Evolutionary conservation across 2,888 invertebrate genomes (phyloP), one percentile per base, ranked within the genome.

Genomic region (Griposia aprilina): DNA sequence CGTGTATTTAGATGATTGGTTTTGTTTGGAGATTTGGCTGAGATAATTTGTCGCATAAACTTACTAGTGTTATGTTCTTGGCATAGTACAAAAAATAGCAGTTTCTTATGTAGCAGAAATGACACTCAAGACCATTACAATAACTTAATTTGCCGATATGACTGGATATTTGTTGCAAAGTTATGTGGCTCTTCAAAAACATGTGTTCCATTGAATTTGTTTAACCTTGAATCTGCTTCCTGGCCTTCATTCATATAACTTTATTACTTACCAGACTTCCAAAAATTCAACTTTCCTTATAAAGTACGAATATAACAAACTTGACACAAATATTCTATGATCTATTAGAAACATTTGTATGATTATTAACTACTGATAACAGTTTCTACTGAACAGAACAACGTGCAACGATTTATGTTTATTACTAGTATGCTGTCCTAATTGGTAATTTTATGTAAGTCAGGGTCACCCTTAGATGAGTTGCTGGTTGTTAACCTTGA

Each of bases 381-480:
- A 69, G 48, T 71, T 30, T 57, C 65, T 17, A 66, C 59, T 59
- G 23, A 68, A 70, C 30, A 65, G 57, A 72, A 48, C n/a, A 36
- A 36, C 3, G 1, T 36, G 26, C 26, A 69, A 76, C 57, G 62
- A 63, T 71, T 72, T 73, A 73, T 26, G 26, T 71, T 74, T 73
- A 60, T 68, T 72, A 59, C 41, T 67, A 76, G 55, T 77, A 57
- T 41, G 41, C n/a, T 79, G 57, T 75, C 78, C 74, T 81, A 83
- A 78, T 75, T 88, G 65, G 78, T 80, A 76, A 79, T 80, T 86
- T 75, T 78, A 88, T 83, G 74, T 83, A 11, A 80, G 80, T 73
- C 83, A 87, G 55, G 83, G 87, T 78, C 82, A 68, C 63, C 74
- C 72, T 62, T 76, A 77, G 72, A 84, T 78, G 85, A 86, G 69